Evolutionary conservation across 1,140 invertebrate genomes (phyloP), one percentile per base, ranked within the genome.

Genomic region (Chionoecetes opilio): DNA sequence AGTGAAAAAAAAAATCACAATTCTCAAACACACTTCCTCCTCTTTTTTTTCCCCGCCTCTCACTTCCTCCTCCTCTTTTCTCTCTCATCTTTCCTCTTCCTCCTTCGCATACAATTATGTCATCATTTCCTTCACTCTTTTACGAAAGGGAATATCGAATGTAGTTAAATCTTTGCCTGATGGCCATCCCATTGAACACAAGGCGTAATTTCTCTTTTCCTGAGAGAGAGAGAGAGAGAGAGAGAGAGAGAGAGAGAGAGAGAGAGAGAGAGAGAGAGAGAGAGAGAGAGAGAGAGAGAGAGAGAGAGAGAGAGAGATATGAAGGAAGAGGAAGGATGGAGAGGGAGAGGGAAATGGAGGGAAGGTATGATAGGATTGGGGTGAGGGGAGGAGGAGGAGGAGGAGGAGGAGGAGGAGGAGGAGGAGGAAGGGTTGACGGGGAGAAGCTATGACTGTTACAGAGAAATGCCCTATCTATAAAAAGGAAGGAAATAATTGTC

Each of bases 191-290:
- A 91, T 94, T 94, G 93, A 94, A 35, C 26, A 31, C 26, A 46
- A 85, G 29, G 63, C 53, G 31, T 94, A 94, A 94, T 94, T 86
- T 85, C 75, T 63, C 34, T 85, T 41, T 94, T 94, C 93, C 93
- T 94, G 93, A 32, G 21, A 53, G 86, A 91, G 90, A 34, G 29
- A 87, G 85, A 34, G 85, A 34, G n/a, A 31, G 85, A 26, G n/a
- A 34, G 32, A 32, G 34, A 75, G 41, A 46, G 31, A n/a, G 53
- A 46, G 75, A n/a, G 53, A 53, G 32, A 53, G 17, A n/a, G 53
- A 46, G 31, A 75, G 63, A 26, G n/a, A 21, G 63, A 26, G n/a
- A 26, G 21, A 75, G 63, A 21, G 21, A 75, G n/a, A 75, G 63
- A 21, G n/a, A 75, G 8, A 21, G 21, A n/a, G 63, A 75, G 53